Base-by-base conservation (phyloP, 2,888 invertebrate species). In the Macrosoma leucophasiata region DNA sequence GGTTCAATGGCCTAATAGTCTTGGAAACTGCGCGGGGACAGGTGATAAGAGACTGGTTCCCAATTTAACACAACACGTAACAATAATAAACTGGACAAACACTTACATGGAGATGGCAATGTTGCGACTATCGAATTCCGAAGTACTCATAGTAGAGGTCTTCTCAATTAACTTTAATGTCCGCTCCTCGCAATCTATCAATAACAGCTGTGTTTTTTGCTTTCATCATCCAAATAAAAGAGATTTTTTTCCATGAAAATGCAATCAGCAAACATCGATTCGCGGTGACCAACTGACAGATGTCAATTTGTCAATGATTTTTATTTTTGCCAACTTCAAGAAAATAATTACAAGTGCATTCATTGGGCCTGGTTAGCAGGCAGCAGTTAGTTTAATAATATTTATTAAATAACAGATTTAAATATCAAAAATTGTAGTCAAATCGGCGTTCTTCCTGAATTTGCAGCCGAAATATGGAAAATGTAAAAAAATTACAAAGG, bases 31-130 rank as follows among this genome's bases (percentile, higher is more conserved):
- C n/a, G n/a, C n/a, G n/a, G n/a, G n/a, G n/a, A n/a, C n/a, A n/a
- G n/a, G n/a, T n/a, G n/a, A n/a, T n/a, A n/a, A n/a, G n/a, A n/a
- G n/a, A n/a, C n/a, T n/a, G n/a, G n/a, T n/a, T n/a, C n/a, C n/a
- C n/a, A n/a, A n/a, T n/a, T n/a, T 50, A 58, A 46, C 50, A 56
- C 38, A 49, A 57, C 52, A 62, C 32, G n/a, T n/a, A 45, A 43
- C 36, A 43, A 43, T 37, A 36, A 48, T 48, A 49, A 46, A 41
- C 21, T 29, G n/a, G 23, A 13, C 18, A 15, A 24, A 46, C 59
- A 78, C 82, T 78, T 57, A 84, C 84, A 84, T 81, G 55, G 82
- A 75, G 62, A 84, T 56, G 52, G 78, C 69, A 52, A 82, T 73
- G 60, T 77, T 82, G 43, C 84, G 79, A 62, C 64, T 81, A 46